Evolutionary conservation across 2,888 invertebrate species (phyloP), one percentile per base, ranked within the genome.

Genomic region (Pseudococcus longispinus): DNA sequence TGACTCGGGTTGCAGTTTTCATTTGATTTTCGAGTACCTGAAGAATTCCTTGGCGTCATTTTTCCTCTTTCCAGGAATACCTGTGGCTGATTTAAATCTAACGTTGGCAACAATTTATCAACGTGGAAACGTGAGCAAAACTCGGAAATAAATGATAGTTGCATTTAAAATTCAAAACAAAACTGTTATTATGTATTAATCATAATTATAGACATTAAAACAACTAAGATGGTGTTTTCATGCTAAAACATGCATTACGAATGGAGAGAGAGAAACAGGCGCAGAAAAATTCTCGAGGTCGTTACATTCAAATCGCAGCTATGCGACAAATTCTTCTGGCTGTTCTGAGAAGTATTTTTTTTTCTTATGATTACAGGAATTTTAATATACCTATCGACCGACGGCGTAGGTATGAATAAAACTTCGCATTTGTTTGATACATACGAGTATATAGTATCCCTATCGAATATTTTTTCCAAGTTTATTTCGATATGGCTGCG

Each of bases 221-320:
- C 77, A 42, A 80, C 77, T 80, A 80, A 80, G 77, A 32, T 70
- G 29, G 70, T 70, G 70, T 70, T 29, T 70, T 70, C 70, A 70
- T 70, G 70, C 29, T 70, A 3, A 70, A 80, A 80, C 42, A 42
- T 80, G 77, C 42, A 23, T 80, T 42, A 37, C n/a, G 18, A 77
- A 77, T 11, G 13, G 60, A 60, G 13, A 60, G 3, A 23, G 23
- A 23, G 23, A 60, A 9, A 37, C 8, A 37, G 37, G 37, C 37
- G 37, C 37, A 23, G 23, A 60, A 42, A 42, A 80, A 42, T 37
- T 37, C 77, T 80, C 77, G 77, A 70, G 70, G 70, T 80, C 42
- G 77, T 80, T 80, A 80, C 42, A 80, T 80, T 80, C 77, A 80
- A 80, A 80, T 80, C 77, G 77, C 37, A 80, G 20, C 77, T 80